Evolutionary conservation across 2,888 invertebrate genomes (phyloP), one percentile per base, ranked within the genome.

Genomic region (Caenorhabditis wallacei): DNA sequence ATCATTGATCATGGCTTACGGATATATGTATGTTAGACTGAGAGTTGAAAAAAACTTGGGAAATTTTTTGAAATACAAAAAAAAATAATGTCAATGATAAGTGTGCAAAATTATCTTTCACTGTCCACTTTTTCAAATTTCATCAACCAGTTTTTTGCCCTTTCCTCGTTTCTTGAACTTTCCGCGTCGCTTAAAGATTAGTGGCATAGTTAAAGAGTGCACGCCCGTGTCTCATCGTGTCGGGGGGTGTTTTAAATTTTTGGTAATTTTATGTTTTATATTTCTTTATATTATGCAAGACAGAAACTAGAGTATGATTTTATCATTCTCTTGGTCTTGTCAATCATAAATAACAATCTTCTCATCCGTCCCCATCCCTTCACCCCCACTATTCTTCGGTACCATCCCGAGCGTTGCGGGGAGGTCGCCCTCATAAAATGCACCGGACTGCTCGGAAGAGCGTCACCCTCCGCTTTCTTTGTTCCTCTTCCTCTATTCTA

Each of bases 351-450:
- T 54, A 24, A 54, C 16, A 40, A 13, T 40, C 40, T 2, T 13
- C 40, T 13, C 20, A 7, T 43, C n/a, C 30, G 8, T 20, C n/a
- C 20, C 11, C 16, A 16, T 30, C 48, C 18, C 16, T n/a, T 22
- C 20, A 4, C 35, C 22, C 48, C 22, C 26, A 2, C 46, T 48
- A n/a, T n/a, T n/a, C n/a, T n/a, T n/a, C n/a, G 7, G 48, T 64
- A 64, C 48, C 64, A 51, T 64, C 30, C 22, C 40, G 40, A 26
- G 13, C 51, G 18, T 26, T 4, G 48, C 35, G 51, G 53, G 53
- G n/a, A 53, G 53, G 53, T 37, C 66, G 51, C 53, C n/a, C 59
- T 66, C 66, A 53, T 66, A 53, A 53, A 64, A 66, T 35, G 64
- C 64, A 66, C 51, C 18, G 51, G 46, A 51, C 64, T 63, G 63